Percentiles rank a stretch among this genome's conserved stretches.
Conservation (phyloP, 2,888 invertebrate genomes). For the Scaptodrosophila latifasciaeformis region DNA sequence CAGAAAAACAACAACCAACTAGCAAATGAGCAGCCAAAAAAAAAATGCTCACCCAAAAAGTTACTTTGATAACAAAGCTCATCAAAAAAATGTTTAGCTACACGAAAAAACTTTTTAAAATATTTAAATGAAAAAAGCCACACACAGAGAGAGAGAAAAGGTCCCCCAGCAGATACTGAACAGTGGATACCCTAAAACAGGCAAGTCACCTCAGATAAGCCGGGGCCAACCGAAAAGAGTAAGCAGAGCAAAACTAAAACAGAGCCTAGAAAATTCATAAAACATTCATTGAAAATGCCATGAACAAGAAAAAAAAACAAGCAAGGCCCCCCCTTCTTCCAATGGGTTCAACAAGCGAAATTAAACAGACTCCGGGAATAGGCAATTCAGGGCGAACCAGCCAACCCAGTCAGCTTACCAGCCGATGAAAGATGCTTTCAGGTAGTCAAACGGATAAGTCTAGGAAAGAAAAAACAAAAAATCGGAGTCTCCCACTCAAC, state of each 20-base stretch:
- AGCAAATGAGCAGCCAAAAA: constrained; percentile 6
- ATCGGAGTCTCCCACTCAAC: no score
- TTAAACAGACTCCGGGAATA: constrained; percentile 31
- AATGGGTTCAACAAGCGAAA: constrained; percentile 25
- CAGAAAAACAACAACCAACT: constrained; percentile 2
- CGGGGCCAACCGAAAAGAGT: background rate
- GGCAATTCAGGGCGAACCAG: constrained; percentile 4
- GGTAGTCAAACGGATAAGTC: constrained; percentile 24
- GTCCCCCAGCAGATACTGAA: background rate
- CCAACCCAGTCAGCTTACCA: background rate
- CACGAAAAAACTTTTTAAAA: constrained; percentile 65
- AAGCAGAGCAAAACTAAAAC: constrained; percentile 3
- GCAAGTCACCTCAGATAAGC: background rate
- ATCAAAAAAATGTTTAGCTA: constrained; percentile 54
- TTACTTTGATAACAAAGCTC: constrained; percentile 53
- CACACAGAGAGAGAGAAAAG: constrained; percentile 34
- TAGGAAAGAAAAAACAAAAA: background rate
- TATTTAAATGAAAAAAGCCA: constrained; percentile 32
- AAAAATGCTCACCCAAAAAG: constrained; percentile 30
- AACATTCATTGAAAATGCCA: constrained; percentile 41
- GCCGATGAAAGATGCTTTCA: constrained; percentile 26
- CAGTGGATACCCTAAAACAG: background rate
- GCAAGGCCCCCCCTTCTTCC: background rate
- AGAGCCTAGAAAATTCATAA: constrained; percentile 30
- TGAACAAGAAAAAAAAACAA: background rate